Conservation (phyloP, 2,888 invertebrate genomes). For the Gortyna flavago region DNA sequence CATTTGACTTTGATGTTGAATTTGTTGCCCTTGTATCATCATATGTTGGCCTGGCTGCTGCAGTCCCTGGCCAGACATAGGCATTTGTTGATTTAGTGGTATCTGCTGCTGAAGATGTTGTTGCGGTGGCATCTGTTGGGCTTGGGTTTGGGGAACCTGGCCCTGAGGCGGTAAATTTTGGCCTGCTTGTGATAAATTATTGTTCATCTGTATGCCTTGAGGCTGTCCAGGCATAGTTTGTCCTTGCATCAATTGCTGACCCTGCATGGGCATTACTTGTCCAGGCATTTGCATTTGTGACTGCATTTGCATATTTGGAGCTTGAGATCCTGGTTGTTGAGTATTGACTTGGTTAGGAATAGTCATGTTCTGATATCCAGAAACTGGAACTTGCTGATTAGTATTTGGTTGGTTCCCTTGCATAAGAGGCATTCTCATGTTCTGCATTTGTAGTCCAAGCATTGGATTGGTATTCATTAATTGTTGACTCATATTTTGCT, state of each 20-base stretch:
- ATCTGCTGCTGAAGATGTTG: slow-evolving; percentile 66
- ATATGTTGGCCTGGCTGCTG: slow-evolving; percentile 72
- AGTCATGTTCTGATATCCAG: slow-evolving; percentile 77
- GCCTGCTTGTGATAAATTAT: slow-evolving; percentile 72
- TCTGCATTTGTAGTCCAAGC: slow-evolving; percentile 84
- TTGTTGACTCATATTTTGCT: slow-evolving; percentile 70
- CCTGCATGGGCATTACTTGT: slow-evolving; percentile 75
- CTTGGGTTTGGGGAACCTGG: slow-evolving; percentile 68
- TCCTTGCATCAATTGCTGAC: slow-evolving; percentile 59
- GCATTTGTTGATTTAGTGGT: slow-evolving; percentile 70
- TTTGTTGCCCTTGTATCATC: slow-evolving; percentile 76
- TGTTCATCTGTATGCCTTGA: slow-evolving; percentile 71
- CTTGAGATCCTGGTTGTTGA: slow-evolving; percentile 74
- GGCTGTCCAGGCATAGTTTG: slow-evolving; percentile 58
- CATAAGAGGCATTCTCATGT: slow-evolving; percentile 84
- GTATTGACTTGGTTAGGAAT: slow-evolving; percentile 77
- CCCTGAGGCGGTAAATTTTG: slow-evolving; percentile 72
- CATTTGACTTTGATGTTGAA: slow-evolving; percentile 73
- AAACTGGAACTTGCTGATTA: slow-evolving; percentile 77
- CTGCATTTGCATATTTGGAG: slow-evolving; percentile 73
- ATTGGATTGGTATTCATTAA: slow-evolving; percentile 82
- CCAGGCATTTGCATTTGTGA: slow-evolving; percentile 75
- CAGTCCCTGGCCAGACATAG: slow-evolving; percentile 73
- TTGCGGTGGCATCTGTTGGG: slow-evolving; percentile 67
- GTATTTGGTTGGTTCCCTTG: slow-evolving; percentile 77